Percentiles rank a stretch among this genome's conserved stretches.
Conservation (phyloP, 2,113 vertebrate genomes). For the Ardeotis arabs region DNA sequence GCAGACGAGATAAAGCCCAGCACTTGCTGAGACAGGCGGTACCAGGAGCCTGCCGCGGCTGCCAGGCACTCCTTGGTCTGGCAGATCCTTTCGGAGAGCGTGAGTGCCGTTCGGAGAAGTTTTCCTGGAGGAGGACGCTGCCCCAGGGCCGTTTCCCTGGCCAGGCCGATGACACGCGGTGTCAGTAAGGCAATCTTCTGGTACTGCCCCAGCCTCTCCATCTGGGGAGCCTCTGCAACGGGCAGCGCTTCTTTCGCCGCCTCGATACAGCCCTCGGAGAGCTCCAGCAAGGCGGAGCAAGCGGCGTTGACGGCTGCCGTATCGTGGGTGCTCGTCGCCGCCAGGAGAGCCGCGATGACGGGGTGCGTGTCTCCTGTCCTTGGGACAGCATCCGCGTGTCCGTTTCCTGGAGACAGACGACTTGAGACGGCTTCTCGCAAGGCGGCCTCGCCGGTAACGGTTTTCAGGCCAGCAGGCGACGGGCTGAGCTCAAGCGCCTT, state of each 20-base stretch:
- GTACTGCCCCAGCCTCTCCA: constrained; percentile 66
- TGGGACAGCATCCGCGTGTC: not conserved
- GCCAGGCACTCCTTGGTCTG: constrained; percentile 74
- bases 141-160: constrained; percentile 60
- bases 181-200: constrained; percentile 66
- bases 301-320: constrained; percentile 44
- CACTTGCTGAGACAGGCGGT: constrained; percentile 74
- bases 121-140: constrained; percentile 5
- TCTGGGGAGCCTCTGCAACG: constrained; percentile 22
- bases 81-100: constrained; percentile 73
- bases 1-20: constrained; percentile 54
- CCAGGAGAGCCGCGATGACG: constrained; percentile 72
- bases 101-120: constrained; percentile 68
- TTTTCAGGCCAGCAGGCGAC: accelerated
- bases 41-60: constrained; percentile 80
- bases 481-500: not conserved
- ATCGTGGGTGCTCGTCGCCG: constrained; percentile 63
- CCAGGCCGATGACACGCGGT: constrained; percentile 66
- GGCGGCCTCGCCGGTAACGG: accelerated
- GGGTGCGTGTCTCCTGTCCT: constrained; percentile 66
- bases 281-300: constrained; percentile 70
- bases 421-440: not conserved
- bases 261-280: constrained; percentile 68
- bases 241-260: constrained; percentile 70
- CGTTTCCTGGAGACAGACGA: not conserved